A percentile compares a stretch with the other conserved stretches of the same genome.
Conservation (phyloP, 2,797 vertebrate species). For the Gallinago nigripennis region DNA sequence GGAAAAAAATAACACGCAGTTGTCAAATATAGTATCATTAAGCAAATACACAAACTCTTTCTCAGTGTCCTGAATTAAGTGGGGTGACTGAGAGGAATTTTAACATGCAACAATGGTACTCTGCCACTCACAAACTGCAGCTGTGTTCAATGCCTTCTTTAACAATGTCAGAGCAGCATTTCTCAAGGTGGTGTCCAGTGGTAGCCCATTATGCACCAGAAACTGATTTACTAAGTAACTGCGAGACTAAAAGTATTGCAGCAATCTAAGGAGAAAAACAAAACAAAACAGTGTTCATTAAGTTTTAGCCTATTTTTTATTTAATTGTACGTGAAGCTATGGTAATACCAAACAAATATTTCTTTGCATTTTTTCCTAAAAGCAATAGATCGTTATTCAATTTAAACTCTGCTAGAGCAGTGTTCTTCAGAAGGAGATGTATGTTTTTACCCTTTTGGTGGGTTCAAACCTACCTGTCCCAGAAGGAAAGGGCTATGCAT, state of each 20-base stretch:
- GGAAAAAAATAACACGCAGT: neutral
- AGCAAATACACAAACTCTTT: neutral
- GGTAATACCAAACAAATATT: neutral
- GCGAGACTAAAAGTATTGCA: neutral
- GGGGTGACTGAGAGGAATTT: neutral
- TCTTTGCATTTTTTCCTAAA: neutral
- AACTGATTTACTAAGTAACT: neutral
- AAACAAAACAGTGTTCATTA: neutral
- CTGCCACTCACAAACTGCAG: neutral
- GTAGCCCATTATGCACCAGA: neutral
- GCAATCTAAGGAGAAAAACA: neutral
- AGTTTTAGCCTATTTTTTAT: neutral
- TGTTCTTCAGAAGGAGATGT: neutral
- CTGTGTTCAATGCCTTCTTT: neutral
- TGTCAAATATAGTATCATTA: neutral
- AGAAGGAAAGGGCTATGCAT: neutral
- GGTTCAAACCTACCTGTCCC: neutral
- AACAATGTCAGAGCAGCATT: neutral
- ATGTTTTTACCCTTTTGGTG: neutral
- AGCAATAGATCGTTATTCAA: neutral
- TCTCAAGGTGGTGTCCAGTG: neutral
- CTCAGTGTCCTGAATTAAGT: neutral
- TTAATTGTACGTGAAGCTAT: neutral
- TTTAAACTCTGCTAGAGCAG: neutral
- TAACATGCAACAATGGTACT: accelerated